Base-by-base conservation (phyloP, 2,888 invertebrate genomes). In the Anorthoa munda region DNA sequence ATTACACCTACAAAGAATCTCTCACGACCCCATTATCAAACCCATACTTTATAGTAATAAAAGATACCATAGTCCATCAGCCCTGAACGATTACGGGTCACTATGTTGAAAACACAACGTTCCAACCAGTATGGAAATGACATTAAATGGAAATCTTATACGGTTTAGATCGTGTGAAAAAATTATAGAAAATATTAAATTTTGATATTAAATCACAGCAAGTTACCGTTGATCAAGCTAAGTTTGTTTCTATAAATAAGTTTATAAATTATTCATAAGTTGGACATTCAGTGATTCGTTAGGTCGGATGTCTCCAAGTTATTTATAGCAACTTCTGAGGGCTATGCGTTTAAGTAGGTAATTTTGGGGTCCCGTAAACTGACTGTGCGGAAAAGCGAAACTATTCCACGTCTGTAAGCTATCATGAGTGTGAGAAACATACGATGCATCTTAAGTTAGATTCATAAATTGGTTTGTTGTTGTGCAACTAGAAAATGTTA, bases 251-350 rank as follows among this genome's bases (percentile, higher is more conserved):
- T 66, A 60, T 71, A 68, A 72, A 65, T 66, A 69, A 45, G 12
- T 68, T 56, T 15, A 70, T 80, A 48, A 72, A 86, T 85, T 65
- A 83, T 81, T 73, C 61, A 81, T 77, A n/a, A 48, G 50, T 58
- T 23, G 64, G 60, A 61, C 13, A 39, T 26, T 26, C 45, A 64
- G 70, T 75, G 23, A 71, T 72, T 68, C 50, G 58, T 69, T 78
- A 39, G 13, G 13, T 69, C 5, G 69, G 45, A 13, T 18, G n/a
- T 55, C 21, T 48, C 51, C 2, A 39, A 53, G 61, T 67, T 85
- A 85, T 85, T 83, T 73, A 72, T 72, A 64, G 55, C 26, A 46
- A 66, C 9, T 67, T 72, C 46, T 74, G n/a, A 31, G 21, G 18
- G 13, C 17, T 21, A 45, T 48, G 46, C 11, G 17, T 15, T 18